Evolutionary conservation across 2,797 vertebrate species (phyloP).

Genomic region (Enoplosus armatus): DNA sequence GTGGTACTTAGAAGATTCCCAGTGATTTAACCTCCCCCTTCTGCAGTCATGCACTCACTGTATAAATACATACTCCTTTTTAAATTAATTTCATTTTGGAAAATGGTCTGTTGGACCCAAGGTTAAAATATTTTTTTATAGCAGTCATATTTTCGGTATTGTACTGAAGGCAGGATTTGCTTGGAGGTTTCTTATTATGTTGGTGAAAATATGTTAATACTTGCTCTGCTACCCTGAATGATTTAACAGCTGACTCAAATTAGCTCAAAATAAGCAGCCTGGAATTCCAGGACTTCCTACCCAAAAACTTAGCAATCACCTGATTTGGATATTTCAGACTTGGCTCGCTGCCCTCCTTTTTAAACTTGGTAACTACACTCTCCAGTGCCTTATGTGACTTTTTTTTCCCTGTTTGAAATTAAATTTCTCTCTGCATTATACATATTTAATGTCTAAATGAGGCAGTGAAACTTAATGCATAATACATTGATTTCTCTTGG

Average conservation of each 20-base stretch:
- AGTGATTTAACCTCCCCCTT: constrained; percentile 54
- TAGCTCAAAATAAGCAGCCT: constrained; percentile 80
- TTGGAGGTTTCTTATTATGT: constrained; percentile 53
- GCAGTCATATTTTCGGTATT: constrained; percentile 23
- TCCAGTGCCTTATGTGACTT: constrained; percentile 63
- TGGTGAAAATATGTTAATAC: constrained; percentile 79
- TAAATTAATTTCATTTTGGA: constrained; percentile 39
- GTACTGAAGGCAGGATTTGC: constrained; percentile 49
- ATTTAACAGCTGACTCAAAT: constrained; percentile 83
- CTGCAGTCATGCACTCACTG: constrained; percentile 2
- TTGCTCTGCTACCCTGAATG: constrained; percentile 71
- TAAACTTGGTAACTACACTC: constrained; percentile 57
- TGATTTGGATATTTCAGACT: constrained; percentile 63
- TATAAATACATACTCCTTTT: constrained; percentile 17
- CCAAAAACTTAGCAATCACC: constrained; percentile 71
- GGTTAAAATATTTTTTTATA: constrained; percentile 16
- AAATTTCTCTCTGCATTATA: constrained; percentile 58
- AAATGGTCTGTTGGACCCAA: constrained; percentile 15
- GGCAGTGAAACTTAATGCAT: constrained; percentile 74
- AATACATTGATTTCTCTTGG: constrained; percentile 73
- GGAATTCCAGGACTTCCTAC: constrained; percentile 78
- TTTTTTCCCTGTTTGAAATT: constrained; percentile 57
- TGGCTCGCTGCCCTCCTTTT: constrained; percentile 54
- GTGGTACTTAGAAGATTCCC: constrained; percentile 59
- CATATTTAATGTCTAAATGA: constrained; percentile 82